phyloP scores from a whole-genome alignment of 1,140 invertebrate genomes.

The Galleria mellonella region DNA sequence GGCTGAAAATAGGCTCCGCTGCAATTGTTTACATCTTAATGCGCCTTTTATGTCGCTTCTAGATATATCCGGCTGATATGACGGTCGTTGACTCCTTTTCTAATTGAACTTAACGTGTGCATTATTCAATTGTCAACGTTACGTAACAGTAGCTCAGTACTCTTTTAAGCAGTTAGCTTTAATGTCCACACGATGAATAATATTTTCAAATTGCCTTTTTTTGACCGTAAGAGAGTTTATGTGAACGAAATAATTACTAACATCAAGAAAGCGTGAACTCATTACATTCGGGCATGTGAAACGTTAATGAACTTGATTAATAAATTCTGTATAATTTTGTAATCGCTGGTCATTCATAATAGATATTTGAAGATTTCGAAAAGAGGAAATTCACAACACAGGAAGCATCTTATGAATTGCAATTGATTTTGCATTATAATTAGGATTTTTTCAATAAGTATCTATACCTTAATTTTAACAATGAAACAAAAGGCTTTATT shows the following conservation, averaged over 20 bases:
- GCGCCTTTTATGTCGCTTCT: slow-evolving; percentile 32
- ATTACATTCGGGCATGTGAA: neutral
- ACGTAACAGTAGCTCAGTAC: neutral
- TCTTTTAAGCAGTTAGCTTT: slow-evolving; percentile 2
- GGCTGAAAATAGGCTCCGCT: slow-evolving; percentile 25
- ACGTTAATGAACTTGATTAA: slow-evolving; percentile 1
- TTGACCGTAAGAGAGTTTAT: neutral
- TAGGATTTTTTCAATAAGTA: too few species aligned
- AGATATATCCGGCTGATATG: slow-evolving; percentile 35
- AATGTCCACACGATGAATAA: neutral
- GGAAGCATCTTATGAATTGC: too few species aligned
- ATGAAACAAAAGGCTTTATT: too few species aligned
- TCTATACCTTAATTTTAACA: too few species aligned
- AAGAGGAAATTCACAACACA: too few species aligned
- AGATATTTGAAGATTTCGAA: too few species aligned
- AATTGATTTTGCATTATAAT: too few species aligned
- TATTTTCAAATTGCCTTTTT: neutral
- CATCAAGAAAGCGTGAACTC: slow-evolving; percentile 2
- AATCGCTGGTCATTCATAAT: too few species aligned
- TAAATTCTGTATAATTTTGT: too few species aligned
- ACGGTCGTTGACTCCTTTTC: slow-evolving; percentile 34
- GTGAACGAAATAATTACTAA: neutral
- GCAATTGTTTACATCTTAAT: slow-evolving; percentile 42
- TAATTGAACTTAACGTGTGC: slow-evolving; percentile 22
- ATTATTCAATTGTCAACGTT: slow-evolving; percentile 3